A percentile compares a stretch with the other conserved stretches of the same genome.
phyloP scores from a whole-genome alignment of 2,888 invertebrate species.

The Apamea anceps region DNA sequence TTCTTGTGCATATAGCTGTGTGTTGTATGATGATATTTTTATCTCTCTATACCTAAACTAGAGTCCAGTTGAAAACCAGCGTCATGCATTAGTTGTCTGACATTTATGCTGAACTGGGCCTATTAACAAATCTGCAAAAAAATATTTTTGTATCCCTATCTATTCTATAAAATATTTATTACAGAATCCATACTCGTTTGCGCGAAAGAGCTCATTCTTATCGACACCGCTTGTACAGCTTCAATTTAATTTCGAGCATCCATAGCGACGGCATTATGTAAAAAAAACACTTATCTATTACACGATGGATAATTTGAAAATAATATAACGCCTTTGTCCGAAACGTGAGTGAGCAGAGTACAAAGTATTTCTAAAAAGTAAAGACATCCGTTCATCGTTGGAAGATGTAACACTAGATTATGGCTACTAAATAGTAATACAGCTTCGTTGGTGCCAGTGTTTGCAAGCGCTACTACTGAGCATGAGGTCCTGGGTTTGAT shows the following conservation, averaged over 20 bases:
- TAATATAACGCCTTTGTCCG: background rate
- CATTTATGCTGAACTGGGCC: no score
- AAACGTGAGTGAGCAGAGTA: background rate
- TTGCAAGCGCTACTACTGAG: background rate
- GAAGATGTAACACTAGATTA: background rate
- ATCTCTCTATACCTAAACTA: background rate
- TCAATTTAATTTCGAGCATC: conserved; percentile 56
- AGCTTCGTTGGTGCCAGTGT: background rate
- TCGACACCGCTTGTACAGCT: conserved; percentile 43
- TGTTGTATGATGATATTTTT: background rate
- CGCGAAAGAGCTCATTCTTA: conserved; percentile 36
- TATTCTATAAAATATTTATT: conserved; percentile 7
- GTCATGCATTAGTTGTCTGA: no score
- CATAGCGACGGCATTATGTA: conserved; percentile 27
- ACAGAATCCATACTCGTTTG: conserved; percentile 31
- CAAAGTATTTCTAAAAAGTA: background rate
- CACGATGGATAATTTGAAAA: conserved; percentile 23
- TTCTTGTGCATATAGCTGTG: background rate
- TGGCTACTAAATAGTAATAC: background rate
- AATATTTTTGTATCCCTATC: background rate
- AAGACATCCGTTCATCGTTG: background rate
- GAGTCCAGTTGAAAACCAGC: no score
- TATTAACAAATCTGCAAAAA: background rate
- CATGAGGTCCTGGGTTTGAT: background rate
- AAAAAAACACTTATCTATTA: conserved; percentile 39